These are phyloP conservation scores for Sinocyclocheilus maitianheensis DNA, from an alignment of 2,113 vertebrate genomes.

Conservation along the genomic window DNA sequence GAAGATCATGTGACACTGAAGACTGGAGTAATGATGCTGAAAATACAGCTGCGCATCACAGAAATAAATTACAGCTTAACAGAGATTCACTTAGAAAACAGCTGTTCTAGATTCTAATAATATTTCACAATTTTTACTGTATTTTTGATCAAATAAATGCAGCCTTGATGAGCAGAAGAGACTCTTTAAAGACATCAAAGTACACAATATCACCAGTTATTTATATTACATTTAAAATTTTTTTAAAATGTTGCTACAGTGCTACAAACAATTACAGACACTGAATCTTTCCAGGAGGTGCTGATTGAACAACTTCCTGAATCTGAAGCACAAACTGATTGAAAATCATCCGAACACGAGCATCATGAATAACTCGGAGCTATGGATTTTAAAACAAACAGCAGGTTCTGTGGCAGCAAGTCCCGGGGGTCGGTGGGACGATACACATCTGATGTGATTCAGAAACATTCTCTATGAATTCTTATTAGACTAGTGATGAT, in stretches of 20 bases:
- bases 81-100: background rate
- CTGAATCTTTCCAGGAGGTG: too few relatives aligned
- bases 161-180: background rate
- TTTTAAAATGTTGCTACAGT: too few relatives aligned
- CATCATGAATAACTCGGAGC: background rate
- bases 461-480: conserved; percentile 51
- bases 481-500: conserved; percentile 42
- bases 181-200: too few relatives aligned
- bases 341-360: background rate
- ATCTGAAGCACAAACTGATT: background rate
- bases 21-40: background rate
- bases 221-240: too few relatives aligned
- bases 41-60: background rate
- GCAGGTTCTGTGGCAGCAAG: background rate
- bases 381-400: background rate
- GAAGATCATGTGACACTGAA: background rate
- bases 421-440: background rate
- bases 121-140: background rate
- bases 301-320: background rate
- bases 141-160: background rate
- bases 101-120: fast-evolving
- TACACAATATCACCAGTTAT: too few relatives aligned
- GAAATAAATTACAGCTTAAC: background rate
- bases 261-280: too few relatives aligned
- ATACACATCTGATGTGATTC: conserved; percentile 28